Base-by-base conservation (phyloP, 2,888 invertebrate genomes). In the Orthosia incerta region DNA sequence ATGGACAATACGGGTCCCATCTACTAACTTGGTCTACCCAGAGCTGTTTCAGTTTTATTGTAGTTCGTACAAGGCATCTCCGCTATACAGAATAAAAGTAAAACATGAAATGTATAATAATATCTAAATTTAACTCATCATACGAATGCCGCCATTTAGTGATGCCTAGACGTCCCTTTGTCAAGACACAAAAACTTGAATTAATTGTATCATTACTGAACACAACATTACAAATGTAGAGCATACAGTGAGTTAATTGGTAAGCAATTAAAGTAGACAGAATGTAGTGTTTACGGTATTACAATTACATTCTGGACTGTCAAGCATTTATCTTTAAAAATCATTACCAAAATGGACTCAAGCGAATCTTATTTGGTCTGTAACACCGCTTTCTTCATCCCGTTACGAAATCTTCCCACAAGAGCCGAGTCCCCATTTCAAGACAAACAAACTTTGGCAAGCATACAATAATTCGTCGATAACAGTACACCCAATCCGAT, bases 401-500 rank as follows among this genome's bases (percentile, higher is more conserved):
- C 64, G 64, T 74, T 76, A 75, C 65, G 56, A 66, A 70, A 80
- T 57, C 51, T 59, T 64, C 60, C 74, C 62, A 64, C 59, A 39
- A 83, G 46, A 79, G 63, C 72, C 71, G 63, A 78, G 76, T 71
- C 71, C 76, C 78, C 85, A 79, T 85, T 83, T 85, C 75, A 84
- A 86, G 79, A 83, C 80, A 85, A 86, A 88, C 87, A 84, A 82
- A 87, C 87, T 87, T 87, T 83, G 80, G 80, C 84, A 87, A 86
- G 84, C 85, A 76, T 82, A 85, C 89, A 88, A 92, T 92, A 92
- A 90, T 90, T 89, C 87, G 79, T 80, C 88, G 85, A 90, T 91
- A 89, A 91, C 90, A 89, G 89, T 90, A 89, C 87, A 87, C 81
- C 84, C 86, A 88, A 89, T 80, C 86, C 89, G 91, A 89, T 90